Evolutionary conservation across 2,113 vertebrate species (phyloP).

Genomic region (Verasper variegatus): DNA sequence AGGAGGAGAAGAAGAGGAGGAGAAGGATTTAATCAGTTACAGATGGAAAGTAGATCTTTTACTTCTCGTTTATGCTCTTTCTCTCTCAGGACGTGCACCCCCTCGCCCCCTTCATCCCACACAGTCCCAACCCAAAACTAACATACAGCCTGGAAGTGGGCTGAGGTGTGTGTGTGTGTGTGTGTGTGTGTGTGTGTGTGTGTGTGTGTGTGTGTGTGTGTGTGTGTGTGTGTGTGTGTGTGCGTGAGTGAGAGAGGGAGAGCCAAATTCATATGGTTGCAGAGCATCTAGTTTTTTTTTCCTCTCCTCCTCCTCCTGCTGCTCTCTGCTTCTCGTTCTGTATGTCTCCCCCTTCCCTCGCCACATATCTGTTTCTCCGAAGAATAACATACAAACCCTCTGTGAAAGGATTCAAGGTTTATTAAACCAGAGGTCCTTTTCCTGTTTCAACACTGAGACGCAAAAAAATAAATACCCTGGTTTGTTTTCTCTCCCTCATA

Average conservation of each 20-base stretch:
- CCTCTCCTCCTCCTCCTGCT: slow-evolving; percentile 16
- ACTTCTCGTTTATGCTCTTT: slow-evolving; percentile 59
- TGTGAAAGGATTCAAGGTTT: slow-evolving; percentile 83
- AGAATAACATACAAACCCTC: slow-evolving; percentile 82
- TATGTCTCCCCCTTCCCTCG: slow-evolving; percentile 50
- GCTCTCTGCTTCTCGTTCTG: slow-evolving; percentile 58
- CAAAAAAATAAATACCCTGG: slow-evolving; percentile 74
- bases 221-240: not conserved
- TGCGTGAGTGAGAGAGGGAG: slow-evolving; percentile 17
- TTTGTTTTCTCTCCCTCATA: slow-evolving; percentile 76
- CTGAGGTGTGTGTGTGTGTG: slow-evolving; percentile 36
- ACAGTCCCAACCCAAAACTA: slow-evolving; percentile 75
- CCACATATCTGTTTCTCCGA: slow-evolving; percentile 75
- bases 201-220: slow-evolving; percentile 26
- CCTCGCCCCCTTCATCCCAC: slow-evolving; percentile 39
- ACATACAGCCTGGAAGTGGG: slow-evolving; percentile 76
- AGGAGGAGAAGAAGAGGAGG: slow-evolving; percentile 40
- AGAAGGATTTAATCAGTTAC: slow-evolving; percentile 72
- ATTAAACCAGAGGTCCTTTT: slow-evolving; percentile 82
- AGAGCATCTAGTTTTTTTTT: slow-evolving; percentile 50
- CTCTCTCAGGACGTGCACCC: slow-evolving; percentile 57
- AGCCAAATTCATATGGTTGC: slow-evolving; percentile 64
- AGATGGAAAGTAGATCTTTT: slow-evolving; percentile 75
- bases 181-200: slow-evolving; percentile 12
- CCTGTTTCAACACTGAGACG: slow-evolving; percentile 79